Base-by-base conservation (phyloP, 2,797 vertebrate genomes). In the Anguilla pacifica region DNA sequence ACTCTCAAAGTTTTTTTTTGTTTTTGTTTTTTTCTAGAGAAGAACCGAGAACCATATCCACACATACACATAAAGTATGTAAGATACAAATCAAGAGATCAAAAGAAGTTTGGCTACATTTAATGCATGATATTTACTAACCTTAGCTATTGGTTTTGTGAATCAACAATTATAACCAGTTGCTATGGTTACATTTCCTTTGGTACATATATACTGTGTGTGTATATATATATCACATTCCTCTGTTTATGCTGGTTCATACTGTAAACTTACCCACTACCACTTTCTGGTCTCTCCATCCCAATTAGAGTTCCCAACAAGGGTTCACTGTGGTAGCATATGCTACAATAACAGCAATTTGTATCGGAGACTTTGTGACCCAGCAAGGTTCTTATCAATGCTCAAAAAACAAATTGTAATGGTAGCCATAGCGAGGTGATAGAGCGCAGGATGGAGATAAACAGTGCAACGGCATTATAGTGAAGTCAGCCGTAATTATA, bases 331-430 rank as follows among this genome's bases (percentile, higher is more conserved):
- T 39, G 13, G 74, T 77, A 43, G 74, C 31, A 39, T 74, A 31
- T 43, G 28, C 35, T 39, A 43, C 74, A 17, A n/a, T 43, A 77
- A 72, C 35, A 31, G 35, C 35, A 3, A 72, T 72, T 15, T 72
- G 35, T 72, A 72, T 72, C 35, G 70, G 70, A 72, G 70, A 67
- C n/a, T 25, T 67, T 67, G 61, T n/a, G 61, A 67, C 61, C 61
- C n/a, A 25, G 19, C 61, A 64, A 64, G 61, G 61, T 67, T 67
- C 61, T n/a, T 67, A 67, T 67, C 61, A 67, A 25, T 67, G 25
- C 61, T 67, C 61, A 67, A n/a, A 67, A 67, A 67, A 4, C 25
- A 6, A 57, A 67, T 67, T 67, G 22, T n/a, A 67, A 2, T 35
- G 70, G 70, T 13, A 72, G n/a, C 70, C n/a, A 35, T 72, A 28